A percentile compares a stretch with the other conserved stretches of the same genome.
Evolutionary conservation across 2,113 vertebrate genomes (phyloP).

Genomic region (Pelecanus crispus): DNA sequence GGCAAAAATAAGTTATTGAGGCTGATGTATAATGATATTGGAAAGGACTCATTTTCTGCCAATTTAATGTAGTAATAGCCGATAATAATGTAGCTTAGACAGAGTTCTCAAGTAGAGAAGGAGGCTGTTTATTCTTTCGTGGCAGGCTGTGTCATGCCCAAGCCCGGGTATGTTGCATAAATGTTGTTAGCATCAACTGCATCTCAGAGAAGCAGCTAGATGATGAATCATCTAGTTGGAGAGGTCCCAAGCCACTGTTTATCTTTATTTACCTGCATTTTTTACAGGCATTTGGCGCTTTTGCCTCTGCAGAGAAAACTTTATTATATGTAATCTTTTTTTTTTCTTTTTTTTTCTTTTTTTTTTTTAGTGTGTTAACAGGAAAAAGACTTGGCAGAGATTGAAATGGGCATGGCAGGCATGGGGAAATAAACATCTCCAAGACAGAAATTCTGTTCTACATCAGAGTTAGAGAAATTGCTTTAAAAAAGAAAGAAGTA

Average conservation of each 20-base stretch:
- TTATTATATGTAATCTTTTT: neutral
- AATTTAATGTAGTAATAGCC: neutral
- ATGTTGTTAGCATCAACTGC: neutral
- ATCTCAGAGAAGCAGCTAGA: neutral
- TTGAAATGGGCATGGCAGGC: neutral
- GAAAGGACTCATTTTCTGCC: neutral
- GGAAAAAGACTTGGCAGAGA: neutral
- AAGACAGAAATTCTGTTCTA: neutral
- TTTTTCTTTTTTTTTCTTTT: neutral
- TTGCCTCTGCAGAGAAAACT: neutral
- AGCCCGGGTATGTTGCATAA: neutral
- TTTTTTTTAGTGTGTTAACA: neutral
- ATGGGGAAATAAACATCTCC: neutral
- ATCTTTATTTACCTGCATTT: slow-evolving; percentile 11
- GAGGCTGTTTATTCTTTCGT: neutral
- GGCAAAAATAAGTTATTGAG: neutral
- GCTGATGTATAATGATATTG: neutral
- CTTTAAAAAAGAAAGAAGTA: neutral
- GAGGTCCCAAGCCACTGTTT: neutral
- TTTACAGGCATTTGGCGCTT: neutral
- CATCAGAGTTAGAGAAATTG: neutral
- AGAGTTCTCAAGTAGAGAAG: neutral
- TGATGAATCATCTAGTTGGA: neutral
- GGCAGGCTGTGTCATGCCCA: neutral
- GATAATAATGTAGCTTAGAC: neutral